Conservation (phyloP, 2,888 invertebrate genomes). For the Diaprepes abbreviatus region DNA sequence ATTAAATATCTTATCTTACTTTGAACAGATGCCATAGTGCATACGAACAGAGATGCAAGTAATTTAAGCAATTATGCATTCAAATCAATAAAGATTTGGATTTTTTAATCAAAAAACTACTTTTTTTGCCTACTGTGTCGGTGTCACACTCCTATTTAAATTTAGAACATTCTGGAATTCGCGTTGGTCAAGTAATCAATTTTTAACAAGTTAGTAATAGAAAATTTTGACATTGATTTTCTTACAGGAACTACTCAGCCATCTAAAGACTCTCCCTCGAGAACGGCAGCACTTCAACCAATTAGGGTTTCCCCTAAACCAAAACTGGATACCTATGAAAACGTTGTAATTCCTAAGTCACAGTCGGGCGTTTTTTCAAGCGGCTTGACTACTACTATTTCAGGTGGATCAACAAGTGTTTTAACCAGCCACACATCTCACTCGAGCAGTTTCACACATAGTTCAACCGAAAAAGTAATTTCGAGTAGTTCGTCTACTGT, state of each 20-base stretch:
- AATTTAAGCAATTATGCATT: too few species aligned
- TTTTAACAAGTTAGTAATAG: too few species aligned
- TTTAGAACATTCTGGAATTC: too few species aligned
- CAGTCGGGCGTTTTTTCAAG: conserved; percentile 1
- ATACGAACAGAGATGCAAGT: too few species aligned
- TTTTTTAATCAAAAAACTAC: too few species aligned
- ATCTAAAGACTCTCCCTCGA: conserved; percentile 18
- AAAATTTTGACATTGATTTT: background rate
- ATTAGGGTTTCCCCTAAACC: conserved; percentile 40
- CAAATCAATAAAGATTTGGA: too few species aligned
- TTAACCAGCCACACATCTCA: conserved; percentile 14
- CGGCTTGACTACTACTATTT: background rate
- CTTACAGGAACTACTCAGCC: conserved; percentile 23
- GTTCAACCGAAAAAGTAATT: conserved; percentile 4
- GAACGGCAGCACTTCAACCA: conserved; percentile 8
- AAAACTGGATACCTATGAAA: conserved; percentile 41
- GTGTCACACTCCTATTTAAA: too few species aligned
- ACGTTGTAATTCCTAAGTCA: background rate
- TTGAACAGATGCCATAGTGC: too few species aligned
- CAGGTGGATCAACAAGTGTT: background rate
- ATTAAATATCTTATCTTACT: too few species aligned
- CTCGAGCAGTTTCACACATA: conserved; percentile 7
- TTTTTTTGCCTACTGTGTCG: too few species aligned
- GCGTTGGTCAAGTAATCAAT: too few species aligned
- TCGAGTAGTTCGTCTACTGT: conserved; percentile 1